Evolutionary conservation across 2,888 invertebrate genomes (phyloP).

Genomic region (Ethmia dodecea): DNA sequence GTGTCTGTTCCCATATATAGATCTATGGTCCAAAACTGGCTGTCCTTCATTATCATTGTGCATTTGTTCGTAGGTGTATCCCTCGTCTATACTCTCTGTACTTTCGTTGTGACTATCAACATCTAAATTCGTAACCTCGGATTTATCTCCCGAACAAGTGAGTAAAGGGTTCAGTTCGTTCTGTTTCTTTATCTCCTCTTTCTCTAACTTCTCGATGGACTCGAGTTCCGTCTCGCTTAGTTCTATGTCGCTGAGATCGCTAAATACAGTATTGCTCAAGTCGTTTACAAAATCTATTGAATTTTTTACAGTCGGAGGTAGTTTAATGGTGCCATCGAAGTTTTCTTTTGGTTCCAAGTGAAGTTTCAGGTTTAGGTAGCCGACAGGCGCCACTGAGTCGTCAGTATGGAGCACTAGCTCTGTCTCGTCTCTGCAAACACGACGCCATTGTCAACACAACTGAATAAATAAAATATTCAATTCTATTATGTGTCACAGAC

Average conservation of each 20-base stretch:
- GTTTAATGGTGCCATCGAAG: slow-evolving; percentile 44
- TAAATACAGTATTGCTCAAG: slow-evolving; percentile 80
- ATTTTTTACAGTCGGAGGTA: slow-evolving; percentile 72
- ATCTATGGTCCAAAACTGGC: slow-evolving; percentile 78
- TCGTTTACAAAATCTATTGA: slow-evolving; percentile 79
- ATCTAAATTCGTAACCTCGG: slow-evolving; percentile 33
- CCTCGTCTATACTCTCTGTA: slow-evolving; percentile 45
- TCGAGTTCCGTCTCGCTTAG: slow-evolving; percentile 80
- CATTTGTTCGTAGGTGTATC: slow-evolving; percentile 61
- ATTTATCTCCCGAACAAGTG: slow-evolving; percentile 47
- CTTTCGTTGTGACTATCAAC: slow-evolving; percentile 42
- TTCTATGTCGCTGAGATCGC: slow-evolving; percentile 81
- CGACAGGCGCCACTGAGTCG: slow-evolving; percentile 96
- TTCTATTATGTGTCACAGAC: too few species aligned
- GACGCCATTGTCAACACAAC: slow-evolving; percentile 8
- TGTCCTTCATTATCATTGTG: slow-evolving; percentile 74
- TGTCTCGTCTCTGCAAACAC: slow-evolving; percentile 83
- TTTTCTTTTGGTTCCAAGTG: slow-evolving; percentile 84
- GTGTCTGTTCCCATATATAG: slow-evolving; percentile 81
- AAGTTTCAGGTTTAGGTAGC: slow-evolving; percentile 93
- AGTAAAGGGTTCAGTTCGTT: slow-evolving; percentile 63
- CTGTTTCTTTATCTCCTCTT: slow-evolving; percentile 62
- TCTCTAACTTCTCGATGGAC: slow-evolving; percentile 74
- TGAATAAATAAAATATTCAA: slow-evolving; percentile 8
- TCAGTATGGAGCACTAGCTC: slow-evolving; percentile 93